Conservation (phyloP, 2,797 vertebrate species). For the Mus spretus region DNA sequence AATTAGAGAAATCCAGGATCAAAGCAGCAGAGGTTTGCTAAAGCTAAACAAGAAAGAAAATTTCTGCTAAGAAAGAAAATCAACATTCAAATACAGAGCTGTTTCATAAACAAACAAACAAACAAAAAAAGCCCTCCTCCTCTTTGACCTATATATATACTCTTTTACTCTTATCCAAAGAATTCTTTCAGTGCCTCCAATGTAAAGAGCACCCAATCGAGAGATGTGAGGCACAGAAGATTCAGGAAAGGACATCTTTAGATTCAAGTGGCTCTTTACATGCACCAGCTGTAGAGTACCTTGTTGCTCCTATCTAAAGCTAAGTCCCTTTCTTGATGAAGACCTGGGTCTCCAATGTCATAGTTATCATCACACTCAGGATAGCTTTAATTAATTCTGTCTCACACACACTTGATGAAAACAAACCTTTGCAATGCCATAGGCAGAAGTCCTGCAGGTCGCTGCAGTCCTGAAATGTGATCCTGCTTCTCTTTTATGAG, state of each 20-base stretch:
- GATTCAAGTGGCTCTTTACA: background rate
- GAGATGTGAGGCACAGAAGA: background rate
- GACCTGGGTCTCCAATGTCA: background rate
- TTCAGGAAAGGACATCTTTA: background rate
- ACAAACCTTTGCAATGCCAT: background rate
- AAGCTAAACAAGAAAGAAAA: background rate
- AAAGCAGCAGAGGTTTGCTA: background rate
- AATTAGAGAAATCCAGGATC: background rate
- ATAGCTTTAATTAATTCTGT: background rate
- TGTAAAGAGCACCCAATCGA: conserved; percentile 1
- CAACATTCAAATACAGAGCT: background rate
- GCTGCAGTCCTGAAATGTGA: background rate
- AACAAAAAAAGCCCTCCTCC: accelerated
- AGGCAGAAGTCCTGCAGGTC: background rate
- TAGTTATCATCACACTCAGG: background rate
- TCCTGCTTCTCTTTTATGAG: background rate
- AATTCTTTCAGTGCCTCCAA: background rate
- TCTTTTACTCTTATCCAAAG: conserved; percentile 5
- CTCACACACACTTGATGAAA: background rate
- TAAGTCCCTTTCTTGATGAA: background rate
- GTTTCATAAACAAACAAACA: background rate
- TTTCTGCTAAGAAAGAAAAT: background rate
- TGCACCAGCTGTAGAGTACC: background rate
- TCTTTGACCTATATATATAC: background rate
- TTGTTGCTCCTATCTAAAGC: background rate